A percentile compares a stretch with the other conserved stretches of the same genome.
These are phyloP conservation scores for Clarias laeviceps DNA, from an alignment of 2,797 vertebrate species.

Conservation along the genomic window DNA sequence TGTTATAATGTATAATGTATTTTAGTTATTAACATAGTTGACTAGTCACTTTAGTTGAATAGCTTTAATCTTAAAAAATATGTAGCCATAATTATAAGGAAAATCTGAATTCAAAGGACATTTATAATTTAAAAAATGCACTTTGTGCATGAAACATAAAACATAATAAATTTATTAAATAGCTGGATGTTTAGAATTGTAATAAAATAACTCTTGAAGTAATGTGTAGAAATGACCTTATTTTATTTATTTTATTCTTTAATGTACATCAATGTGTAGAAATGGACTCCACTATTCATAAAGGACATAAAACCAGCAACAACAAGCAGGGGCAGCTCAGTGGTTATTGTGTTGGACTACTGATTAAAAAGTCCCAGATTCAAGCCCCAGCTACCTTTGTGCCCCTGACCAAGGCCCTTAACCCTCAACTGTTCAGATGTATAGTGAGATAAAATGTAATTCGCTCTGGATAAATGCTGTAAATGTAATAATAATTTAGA, in stretches of 20 bases:
- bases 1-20: neutral
- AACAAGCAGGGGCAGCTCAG: too few relatives aligned
- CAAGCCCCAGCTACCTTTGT: too few relatives aligned
- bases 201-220: neutral
- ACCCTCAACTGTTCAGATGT: too few relatives aligned
- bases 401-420: too few relatives aligned
- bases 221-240: neutral
- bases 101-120: neutral
- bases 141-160: neutral
- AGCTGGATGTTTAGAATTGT: neutral
- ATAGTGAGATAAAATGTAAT: too few relatives aligned
- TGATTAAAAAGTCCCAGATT: too few relatives aligned
- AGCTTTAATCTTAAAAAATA: neutral
- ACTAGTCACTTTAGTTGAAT: too few relatives aligned
- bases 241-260: neutral
- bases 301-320: neutral
- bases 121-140: neutral
- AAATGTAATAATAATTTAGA: too few relatives aligned
- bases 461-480: too few relatives aligned
- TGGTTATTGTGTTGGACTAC: too few relatives aligned
- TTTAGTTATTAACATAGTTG: neutral
- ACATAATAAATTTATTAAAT: neutral
- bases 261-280: neutral
- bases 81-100: neutral
- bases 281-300: neutral